phyloP scores from a whole-genome alignment of 2,888 invertebrate species.

The Drosophila tripunctata region DNA sequence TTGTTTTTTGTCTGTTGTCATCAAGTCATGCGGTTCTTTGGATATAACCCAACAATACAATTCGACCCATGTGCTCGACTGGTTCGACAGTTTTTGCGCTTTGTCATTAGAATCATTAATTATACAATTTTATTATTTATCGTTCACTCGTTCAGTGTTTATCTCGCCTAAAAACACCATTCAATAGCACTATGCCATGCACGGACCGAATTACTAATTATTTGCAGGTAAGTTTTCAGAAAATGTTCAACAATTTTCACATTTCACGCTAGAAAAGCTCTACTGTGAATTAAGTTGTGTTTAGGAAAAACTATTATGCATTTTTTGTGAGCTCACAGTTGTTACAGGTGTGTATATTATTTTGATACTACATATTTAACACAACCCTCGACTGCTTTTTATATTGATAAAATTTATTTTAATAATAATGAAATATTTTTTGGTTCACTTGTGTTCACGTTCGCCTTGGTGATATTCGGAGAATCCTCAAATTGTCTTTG shows the following conservation, averaged over 20 bases:
- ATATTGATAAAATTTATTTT: too few relatives aligned
- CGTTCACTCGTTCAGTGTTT: constrained; percentile 13
- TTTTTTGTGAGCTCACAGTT: background rate
- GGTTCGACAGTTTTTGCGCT: constrained; percentile 16
- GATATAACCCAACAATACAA: constrained; percentile 23
- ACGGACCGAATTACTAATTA: constrained; percentile 2
- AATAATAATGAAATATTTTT: too few relatives aligned
- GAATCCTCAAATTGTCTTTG: too few relatives aligned
- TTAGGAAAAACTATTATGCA: background rate
- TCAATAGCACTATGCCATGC: background rate
- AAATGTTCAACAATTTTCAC: background rate
- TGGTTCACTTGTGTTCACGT: too few relatives aligned
- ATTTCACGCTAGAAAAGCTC: background rate
- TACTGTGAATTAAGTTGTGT: background rate
- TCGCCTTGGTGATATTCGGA: background rate
- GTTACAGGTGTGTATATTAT: background rate
- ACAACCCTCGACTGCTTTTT: too few relatives aligned
- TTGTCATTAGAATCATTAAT: constrained; percentile 48
- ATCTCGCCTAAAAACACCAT: constrained; percentile 21
- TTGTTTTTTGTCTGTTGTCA: constrained; percentile 17
- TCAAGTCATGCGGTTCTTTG: constrained; percentile 52
- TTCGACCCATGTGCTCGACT: constrained; percentile 19
- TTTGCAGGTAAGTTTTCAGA: background rate
- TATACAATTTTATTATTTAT: constrained; percentile 46
- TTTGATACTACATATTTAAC: too few relatives aligned